Evolutionary conservation across 2,888 invertebrate species (phyloP).

Genomic region (Meandrusa payeni): DNA sequence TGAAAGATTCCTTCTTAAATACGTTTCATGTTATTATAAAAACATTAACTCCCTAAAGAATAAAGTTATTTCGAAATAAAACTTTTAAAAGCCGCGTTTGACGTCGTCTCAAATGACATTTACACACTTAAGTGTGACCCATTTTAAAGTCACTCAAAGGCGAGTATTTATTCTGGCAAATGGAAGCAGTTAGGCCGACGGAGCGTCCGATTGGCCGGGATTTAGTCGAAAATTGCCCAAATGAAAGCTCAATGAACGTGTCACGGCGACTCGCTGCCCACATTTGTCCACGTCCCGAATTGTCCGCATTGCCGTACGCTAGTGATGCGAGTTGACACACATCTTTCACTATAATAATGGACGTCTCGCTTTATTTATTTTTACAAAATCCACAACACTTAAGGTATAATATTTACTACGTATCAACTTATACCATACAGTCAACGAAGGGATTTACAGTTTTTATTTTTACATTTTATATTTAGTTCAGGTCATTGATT

Average conservation of each 20-base stretch:
- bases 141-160: conserved; percentile 35
- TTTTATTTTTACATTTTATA: too few species aligned
- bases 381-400: conserved; percentile 24
- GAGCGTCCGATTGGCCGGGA: conserved; percentile 65
- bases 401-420: too few species aligned
- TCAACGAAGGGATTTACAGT: too few species aligned
- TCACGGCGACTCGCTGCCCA: conserved; percentile 69
- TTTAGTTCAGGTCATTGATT: too few species aligned
- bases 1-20: not conserved
- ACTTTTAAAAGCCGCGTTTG: conserved; percentile 6
- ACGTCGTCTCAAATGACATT: conserved; percentile 23
- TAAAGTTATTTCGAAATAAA: conserved; percentile 7
- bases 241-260: conserved; percentile 80
- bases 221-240: conserved; percentile 78
- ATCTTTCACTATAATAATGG: conserved; percentile 16
- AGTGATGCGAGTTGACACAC: conserved; percentile 42
- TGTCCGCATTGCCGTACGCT: conserved; percentile 74
- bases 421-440: too few species aligned
- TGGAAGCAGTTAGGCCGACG: conserved; percentile 51
- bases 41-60: too few species aligned
- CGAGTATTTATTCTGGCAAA: conserved; percentile 55
- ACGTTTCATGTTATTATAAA: not conserved
- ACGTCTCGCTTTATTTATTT: not conserved
- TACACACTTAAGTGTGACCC: conserved; percentile 19
- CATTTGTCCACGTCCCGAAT: conserved; percentile 76